phyloP scores from a whole-genome alignment of 1,140 invertebrate genomes.

The Acromyrmex charruanus region DNA sequence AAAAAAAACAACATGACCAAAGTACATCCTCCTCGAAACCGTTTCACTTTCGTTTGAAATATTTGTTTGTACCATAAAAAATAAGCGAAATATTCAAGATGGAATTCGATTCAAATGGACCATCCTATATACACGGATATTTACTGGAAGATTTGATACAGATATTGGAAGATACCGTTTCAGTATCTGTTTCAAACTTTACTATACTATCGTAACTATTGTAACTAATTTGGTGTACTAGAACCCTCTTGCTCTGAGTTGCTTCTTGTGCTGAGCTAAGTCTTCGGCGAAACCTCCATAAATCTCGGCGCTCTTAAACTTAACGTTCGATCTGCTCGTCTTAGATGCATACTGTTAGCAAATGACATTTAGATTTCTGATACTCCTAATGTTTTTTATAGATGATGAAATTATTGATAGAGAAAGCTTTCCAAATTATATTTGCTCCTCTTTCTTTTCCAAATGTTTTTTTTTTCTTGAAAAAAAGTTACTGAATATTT shows the following conservation, averaged over 20 bases:
- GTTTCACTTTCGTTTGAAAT: no score
- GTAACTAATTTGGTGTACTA: conserved; percentile 57
- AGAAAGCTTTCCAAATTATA: background rate
- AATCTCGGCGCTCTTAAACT: conserved; percentile 30
- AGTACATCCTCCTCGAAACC: no score
- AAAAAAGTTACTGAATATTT: background rate
- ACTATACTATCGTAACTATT: conserved; percentile 41
- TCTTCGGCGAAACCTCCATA: conserved; percentile 30
- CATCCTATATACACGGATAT: background rate
- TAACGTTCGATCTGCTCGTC: conserved; percentile 11
- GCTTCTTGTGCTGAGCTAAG: conserved; percentile 6
- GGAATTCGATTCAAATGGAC: no score
- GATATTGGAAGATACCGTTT: background rate
- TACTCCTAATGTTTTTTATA: background rate
- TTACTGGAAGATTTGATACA: background rate
- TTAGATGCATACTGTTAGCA: background rate
- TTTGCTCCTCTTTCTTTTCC: background rate
- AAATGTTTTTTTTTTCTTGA: background rate
- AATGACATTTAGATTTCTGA: background rate
- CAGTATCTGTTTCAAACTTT: background rate
- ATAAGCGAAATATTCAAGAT: no score
- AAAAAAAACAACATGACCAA: no score
- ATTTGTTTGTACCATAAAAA: no score
- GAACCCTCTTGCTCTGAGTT: conserved; percentile 32
- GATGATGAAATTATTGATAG: background rate